Base-by-base conservation (phyloP, 2,797 vertebrate species). In the Manis crassicaudata region DNA sequence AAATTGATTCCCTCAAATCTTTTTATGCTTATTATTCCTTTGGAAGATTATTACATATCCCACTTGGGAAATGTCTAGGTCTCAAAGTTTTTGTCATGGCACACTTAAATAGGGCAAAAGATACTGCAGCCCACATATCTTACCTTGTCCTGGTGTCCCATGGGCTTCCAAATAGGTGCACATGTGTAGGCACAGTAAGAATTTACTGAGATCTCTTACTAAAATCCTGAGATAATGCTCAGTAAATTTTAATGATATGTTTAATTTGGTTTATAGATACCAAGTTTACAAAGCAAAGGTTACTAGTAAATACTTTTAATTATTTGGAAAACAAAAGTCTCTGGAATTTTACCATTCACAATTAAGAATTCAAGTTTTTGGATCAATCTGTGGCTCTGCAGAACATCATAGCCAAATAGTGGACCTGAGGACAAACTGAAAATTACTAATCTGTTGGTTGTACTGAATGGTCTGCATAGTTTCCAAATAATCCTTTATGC, bases 301-400 rank as follows among this genome's bases (percentile, higher is more conserved):
- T 62, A 60, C 72, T 96, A 52, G 6, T 70, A 81, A 63, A 29
- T 92, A 90, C 20, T 50, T 95, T 92, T 91, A 88, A 86, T 81
- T 16, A 43, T n/a, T 84, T 7, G 6, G 58, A 84, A 88, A 83
- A 94, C n/a, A 14, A 37, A 76, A 63, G 23, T 5, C 29, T 87
- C 72, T 93, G 60, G 35, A 65, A 75, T 54, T n/a, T 32, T 60
- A 6, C 70, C 58, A 87, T 63, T 93, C 6, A 87, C 7, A 65
- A 35, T 37, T 58, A 63, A 79, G 43, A 82, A 73, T n/a, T 82
- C 77, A 7, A 18, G 6, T 32, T 37, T 84, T 84, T 90, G 35
- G 35, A 62, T 85, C 5, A 25, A 43, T 72, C 32, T 63, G 2
- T 68, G 14, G 7, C 50, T 92, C 46, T 68, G 43, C 7, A 73